Base-by-base conservation (phyloP, 1,140 invertebrate species). In the Trichonephila clavipes region DNA sequence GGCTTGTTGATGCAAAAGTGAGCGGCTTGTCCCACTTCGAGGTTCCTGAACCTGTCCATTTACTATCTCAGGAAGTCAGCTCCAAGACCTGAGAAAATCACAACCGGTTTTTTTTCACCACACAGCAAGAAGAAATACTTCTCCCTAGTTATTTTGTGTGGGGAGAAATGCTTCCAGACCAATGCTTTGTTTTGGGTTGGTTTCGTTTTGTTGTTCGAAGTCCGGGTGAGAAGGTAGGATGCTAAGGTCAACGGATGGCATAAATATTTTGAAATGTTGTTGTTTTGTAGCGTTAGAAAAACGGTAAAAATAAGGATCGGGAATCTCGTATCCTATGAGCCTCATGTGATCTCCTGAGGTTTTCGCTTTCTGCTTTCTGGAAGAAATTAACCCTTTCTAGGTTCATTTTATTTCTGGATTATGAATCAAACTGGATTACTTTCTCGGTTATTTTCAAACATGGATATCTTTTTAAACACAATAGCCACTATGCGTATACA, bases 1-100 rank as follows among this genome's bases (percentile, higher is more conserved):
- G 24, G 19, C 34, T 19, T 88, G 64, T 69, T 51, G 87, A 72
- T 64, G 87, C 66, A 28, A 77, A 28, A 77, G 72, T 18, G 72
- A 34, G 21, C 62, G n/a, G 62, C 34, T 72, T 81, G 88, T 90
- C 88, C 88, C 58, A 90, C 34, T 90, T 90, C 72, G 72, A 61
- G 88, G 88, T 90, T 90, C 69, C 51, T 90, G 88, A 90, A 90
- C 88, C 69, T 90, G 69, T 61, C 34, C 69, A 58, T 21, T 64
- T 34, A 18, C 34, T 51, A 51, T 24, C 64, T 51, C 69, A 90
- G 69, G 88, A 90, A 81, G 88, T 81, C 34, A 21, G 87, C 28
- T 40, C 64, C n/a, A 58, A 88, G 61, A 59, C 64, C 64, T 44
- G 72, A 77, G 72, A 88, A 88, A 61, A 88, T 21, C 28, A 18